A percentile compares a stretch with the other conserved stretches of the same genome.
These are phyloP conservation scores for Imbricaverruca yamaguchii DNA, from an alignment of 2,888 invertebrate genomes.

Conservation along the genomic window DNA sequence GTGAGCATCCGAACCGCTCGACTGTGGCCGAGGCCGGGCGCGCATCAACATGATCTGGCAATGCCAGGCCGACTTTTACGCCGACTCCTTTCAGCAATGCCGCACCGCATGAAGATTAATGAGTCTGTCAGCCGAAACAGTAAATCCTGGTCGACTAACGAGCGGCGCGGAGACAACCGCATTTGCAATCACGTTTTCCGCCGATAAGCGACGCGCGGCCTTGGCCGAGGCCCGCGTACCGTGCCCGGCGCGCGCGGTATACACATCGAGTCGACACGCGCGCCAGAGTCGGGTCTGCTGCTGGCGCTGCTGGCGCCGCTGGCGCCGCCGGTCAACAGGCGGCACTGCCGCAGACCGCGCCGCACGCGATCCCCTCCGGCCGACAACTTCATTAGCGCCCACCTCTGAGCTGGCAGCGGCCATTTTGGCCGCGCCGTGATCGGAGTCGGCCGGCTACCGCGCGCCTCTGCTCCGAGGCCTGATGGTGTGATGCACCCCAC, in stretches of 20 bases:
- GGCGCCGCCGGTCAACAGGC: too few species aligned
- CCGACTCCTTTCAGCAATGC: conserved; percentile 4
- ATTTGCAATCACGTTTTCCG: background rate
- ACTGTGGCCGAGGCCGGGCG: background rate
- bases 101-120: background rate
- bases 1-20: background rate
- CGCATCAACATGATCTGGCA: conserved; percentile 8
- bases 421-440: background rate
- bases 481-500: too few species aligned
- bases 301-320: too few species aligned
- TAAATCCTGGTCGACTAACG: background rate
- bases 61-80: background rate
- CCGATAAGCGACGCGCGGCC: background rate
- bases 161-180: background rate
- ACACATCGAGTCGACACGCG: too few species aligned
- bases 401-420: background rate
- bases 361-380: background rate
- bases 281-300: too few species aligned
- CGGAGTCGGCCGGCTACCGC: too few species aligned
- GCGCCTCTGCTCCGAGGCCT: too few species aligned
- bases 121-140: conserved; percentile 13
- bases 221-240: background rate
- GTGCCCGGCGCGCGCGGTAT: too few species aligned
- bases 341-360: background rate
- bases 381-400: conserved; percentile 2